phyloP scores from a whole-genome alignment of 2,113 vertebrate species.

The Forbesichthys papilliferus region DNA sequence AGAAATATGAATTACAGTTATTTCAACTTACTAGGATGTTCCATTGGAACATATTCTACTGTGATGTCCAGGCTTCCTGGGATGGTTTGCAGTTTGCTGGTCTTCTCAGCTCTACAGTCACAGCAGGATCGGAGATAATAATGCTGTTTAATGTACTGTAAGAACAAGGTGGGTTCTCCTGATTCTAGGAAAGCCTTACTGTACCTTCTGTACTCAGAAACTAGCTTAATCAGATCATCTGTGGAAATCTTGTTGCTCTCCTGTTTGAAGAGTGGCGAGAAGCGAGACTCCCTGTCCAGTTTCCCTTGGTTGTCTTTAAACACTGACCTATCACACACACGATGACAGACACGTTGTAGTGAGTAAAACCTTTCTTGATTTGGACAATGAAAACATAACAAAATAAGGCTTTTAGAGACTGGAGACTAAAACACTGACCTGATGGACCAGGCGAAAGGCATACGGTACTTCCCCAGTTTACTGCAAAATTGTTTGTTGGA shows the following conservation, averaged over 20 bases:
- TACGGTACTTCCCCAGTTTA: conserved; percentile 93
- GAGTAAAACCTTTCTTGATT: no score
- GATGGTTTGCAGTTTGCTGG: conserved; percentile 92
- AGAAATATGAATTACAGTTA: background rate
- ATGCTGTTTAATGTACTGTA: background rate
- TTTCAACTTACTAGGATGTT: conserved; percentile 87
- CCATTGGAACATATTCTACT: conserved; percentile 90
- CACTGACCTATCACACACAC: conserved; percentile 78
- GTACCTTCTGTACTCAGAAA: conserved; percentile 88
- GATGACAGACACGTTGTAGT: background rate
- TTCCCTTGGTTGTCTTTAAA: conserved; percentile 96
- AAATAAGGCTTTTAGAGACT: no score
- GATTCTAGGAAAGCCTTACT: conserved; percentile 50
- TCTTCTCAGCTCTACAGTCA: conserved; percentile 87
- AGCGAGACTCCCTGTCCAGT: conserved; percentile 92
- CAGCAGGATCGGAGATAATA: background rate
- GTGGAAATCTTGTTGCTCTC: conserved; percentile 95
- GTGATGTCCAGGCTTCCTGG: conserved; percentile 89
- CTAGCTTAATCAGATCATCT: conserved; percentile 92
- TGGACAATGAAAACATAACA: no score
- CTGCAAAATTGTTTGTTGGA: conserved; percentile 94
- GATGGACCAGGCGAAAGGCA: conserved; percentile 98
- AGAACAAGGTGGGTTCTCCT: background rate
- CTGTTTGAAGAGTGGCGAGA: conserved; percentile 95
- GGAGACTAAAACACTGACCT: conserved; percentile 77